Conservation (phyloP, 2,888 invertebrate genomes). For the Koerneria pararmatus region DNA sequence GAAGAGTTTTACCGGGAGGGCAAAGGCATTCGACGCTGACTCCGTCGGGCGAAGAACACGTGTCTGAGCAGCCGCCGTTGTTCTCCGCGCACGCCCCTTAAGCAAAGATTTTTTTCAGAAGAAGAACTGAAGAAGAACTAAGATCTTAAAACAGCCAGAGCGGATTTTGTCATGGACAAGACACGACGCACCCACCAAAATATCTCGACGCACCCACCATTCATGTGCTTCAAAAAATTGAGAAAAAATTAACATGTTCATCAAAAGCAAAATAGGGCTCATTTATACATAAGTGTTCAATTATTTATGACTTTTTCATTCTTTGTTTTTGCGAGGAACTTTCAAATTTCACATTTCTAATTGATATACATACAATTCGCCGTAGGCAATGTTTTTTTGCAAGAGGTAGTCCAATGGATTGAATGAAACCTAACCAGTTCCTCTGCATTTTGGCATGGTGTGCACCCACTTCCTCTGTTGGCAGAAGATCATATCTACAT, state of each 20-base stretch:
- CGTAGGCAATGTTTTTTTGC: not conserved
- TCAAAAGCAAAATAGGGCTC: slow-evolving; percentile 9
- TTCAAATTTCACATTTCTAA: not conserved
- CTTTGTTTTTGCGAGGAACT: too few relatives aligned
- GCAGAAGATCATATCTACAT: slow-evolving; percentile 58
- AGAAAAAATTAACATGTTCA: too few relatives aligned
- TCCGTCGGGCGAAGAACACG: slow-evolving; percentile 50
- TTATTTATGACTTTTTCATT: not conserved
- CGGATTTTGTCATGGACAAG: too few relatives aligned
- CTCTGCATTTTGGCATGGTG: slow-evolving; percentile 52
- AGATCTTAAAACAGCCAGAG: not conserved
- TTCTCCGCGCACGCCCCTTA: slow-evolving; percentile 50
- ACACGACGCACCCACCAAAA: too few relatives aligned
- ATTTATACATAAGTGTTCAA: not conserved
- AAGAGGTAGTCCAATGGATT: not conserved
- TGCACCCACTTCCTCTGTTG: slow-evolving; percentile 52
- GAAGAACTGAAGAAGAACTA: slow-evolving; percentile 6
- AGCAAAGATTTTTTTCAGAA: too few relatives aligned
- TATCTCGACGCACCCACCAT: too few relatives aligned
- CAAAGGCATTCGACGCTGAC: slow-evolving; percentile 54
- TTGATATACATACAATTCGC: not conserved
- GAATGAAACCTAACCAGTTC: slow-evolving; percentile 35
- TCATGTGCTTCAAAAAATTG: too few relatives aligned
- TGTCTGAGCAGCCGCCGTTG: slow-evolving; percentile 57
- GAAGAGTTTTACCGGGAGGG: slow-evolving; percentile 53